These are phyloP conservation scores for Ichneumoninae sp. DNA, from an alignment of 2,888 invertebrate species.

Conservation along the genomic window DNA sequence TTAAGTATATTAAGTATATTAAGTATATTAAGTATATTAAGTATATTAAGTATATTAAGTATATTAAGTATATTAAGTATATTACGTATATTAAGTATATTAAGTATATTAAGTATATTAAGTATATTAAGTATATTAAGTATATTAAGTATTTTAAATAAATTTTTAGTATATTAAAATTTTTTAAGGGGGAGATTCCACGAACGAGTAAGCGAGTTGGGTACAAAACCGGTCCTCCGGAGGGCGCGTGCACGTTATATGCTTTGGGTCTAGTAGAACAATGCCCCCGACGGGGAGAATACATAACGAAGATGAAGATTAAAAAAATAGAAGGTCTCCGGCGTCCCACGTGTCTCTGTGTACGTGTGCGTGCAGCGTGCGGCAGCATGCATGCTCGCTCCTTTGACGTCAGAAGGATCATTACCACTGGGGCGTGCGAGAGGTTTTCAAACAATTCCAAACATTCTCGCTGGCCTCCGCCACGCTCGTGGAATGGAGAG, in stretches of 20 bases:
- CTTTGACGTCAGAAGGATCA: slow-evolving; percentile 69
- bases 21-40: no score
- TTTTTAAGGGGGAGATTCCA: neutral
- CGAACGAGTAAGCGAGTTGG: neutral
- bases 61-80: no score
- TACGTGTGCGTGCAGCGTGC: slow-evolving; percentile 24
- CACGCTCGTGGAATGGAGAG: slow-evolving; percentile 39
- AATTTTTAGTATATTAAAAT: no score
- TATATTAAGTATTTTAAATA: no score
- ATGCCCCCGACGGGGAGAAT: slow-evolving; percentile 44
- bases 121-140: no score
- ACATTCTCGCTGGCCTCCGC: slow-evolving; percentile 62
- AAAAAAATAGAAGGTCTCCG: slow-evolving; percentile 48
- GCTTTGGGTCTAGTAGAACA: slow-evolving; percentile 42
- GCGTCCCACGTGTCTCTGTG: slow-evolving; percentile 48
- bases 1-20: no score
- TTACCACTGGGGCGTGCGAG: slow-evolving; percentile 70
- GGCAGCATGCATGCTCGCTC: slow-evolving; percentile 45
- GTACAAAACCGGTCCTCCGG: neutral
- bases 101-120: no score
- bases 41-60: no score
- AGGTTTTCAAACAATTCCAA: slow-evolving; percentile 67
- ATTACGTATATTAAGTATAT: no score
- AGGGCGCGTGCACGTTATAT: slow-evolving; percentile 47
- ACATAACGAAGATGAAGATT: slow-evolving; percentile 51